Conservation (phyloP, 2,888 invertebrate genomes). For the Cenopis cana region DNA sequence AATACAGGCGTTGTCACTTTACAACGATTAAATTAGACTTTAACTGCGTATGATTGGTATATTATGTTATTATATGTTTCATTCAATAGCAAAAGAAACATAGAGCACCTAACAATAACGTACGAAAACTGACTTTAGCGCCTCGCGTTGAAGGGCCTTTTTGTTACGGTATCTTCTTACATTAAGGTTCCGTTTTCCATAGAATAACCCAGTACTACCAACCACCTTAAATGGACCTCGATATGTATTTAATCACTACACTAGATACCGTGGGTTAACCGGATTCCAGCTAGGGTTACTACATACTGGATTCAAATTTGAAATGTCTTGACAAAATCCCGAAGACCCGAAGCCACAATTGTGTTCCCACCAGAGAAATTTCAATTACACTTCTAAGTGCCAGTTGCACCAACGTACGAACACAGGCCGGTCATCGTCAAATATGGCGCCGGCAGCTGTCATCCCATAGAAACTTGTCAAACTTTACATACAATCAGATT, state of each 20-base stretch:
- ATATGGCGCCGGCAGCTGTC: no score
- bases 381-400: no score
- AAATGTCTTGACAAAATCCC: not conserved
- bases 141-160: not conserved
- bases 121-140: not conserved
- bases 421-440: no score
- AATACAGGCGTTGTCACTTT: conserved; percentile 16
- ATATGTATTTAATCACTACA: conserved; percentile 19
- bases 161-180: not conserved
- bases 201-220: not conserved
- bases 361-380: no score
- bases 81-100: not conserved
- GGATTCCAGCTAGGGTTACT: not conserved
- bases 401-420: no score
- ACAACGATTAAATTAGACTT: conserved; percentile 8
- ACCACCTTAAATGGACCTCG: conserved; percentile 1
- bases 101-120: not conserved
- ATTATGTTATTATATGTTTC: conserved; percentile 10
- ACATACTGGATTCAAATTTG: not conserved
- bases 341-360: no score
- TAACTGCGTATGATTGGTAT: conserved; percentile 11
- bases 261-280: conserved; percentile 26
- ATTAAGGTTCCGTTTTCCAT: no score
- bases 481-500: no score
- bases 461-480: no score